Percentiles rank a stretch among this genome's conserved stretches.
These are phyloP conservation scores for Melierax canorus DNA, from an alignment of 2,113 vertebrate genomes.

Conservation along the genomic window DNA sequence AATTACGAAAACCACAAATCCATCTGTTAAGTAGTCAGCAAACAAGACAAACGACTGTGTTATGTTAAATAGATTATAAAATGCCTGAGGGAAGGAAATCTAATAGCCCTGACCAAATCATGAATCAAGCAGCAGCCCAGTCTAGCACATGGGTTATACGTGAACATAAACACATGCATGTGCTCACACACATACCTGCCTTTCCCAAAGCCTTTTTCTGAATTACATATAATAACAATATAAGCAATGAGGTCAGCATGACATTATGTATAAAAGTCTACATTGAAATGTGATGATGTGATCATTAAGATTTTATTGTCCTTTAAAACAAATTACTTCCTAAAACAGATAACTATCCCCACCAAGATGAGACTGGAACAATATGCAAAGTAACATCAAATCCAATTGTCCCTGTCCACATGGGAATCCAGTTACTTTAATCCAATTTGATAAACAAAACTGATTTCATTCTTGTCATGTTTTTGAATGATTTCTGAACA, in stretches of 20 bases:
- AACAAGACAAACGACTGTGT: conserved; percentile 86
- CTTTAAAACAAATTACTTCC: not conserved
- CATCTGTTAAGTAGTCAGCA: conserved; percentile 75
- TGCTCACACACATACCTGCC: not conserved
- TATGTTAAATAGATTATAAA: conserved; percentile 86
- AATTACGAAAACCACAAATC: conserved; percentile 76
- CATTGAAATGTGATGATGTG: not conserved
- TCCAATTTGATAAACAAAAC: conserved; percentile 15
- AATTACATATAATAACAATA: not conserved
- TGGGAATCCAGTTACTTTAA: conserved; percentile 26
- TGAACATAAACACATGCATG: accelerated
- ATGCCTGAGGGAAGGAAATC: conserved; percentile 81
- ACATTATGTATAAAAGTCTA: not conserved
- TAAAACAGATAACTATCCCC: not conserved
- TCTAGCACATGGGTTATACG: not conserved
- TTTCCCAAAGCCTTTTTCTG: not conserved
- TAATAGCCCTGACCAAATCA: conserved; percentile 73
- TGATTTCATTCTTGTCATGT: not conserved
- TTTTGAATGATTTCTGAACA: not conserved
- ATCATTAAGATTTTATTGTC: not conserved
- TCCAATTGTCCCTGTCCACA: not conserved
- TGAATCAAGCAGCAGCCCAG: conserved; percentile 73
- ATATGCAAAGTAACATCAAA: conserved; percentile 1
- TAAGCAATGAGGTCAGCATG: not conserved
- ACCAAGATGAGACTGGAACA: not conserved